These are phyloP conservation scores for Salvelinus namaycush DNA, from an alignment of 2,113 vertebrate species.

Conservation along the genomic window DNA sequence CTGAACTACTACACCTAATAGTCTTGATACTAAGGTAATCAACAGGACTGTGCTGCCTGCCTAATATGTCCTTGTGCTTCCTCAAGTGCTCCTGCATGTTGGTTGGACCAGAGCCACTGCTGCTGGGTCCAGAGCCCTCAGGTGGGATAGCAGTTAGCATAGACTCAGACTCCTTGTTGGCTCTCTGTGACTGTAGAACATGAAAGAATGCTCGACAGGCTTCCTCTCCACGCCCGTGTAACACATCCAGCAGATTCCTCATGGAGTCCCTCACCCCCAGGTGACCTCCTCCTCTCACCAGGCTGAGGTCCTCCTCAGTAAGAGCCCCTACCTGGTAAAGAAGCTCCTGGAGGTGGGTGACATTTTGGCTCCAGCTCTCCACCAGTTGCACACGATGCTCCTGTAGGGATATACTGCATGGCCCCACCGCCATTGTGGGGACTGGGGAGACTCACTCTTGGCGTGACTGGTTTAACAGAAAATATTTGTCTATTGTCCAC, in stretches of 20 bases:
- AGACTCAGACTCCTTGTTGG: neutral
- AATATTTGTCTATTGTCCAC: neutral
- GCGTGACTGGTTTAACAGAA: neutral
- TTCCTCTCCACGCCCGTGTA: constrained; percentile 53
- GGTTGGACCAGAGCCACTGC: neutral
- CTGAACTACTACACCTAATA: neutral
- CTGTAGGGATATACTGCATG: constrained; percentile 32
- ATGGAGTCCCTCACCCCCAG: constrained; percentile 38
- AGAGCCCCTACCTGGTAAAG: constrained; percentile 37
- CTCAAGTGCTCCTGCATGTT: neutral
- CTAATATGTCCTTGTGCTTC: neutral
- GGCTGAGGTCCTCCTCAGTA: constrained; percentile 53
- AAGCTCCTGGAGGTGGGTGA: constrained; percentile 34
- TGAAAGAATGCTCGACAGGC: constrained; percentile 44
- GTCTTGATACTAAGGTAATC: neutral
- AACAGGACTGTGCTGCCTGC: neutral
- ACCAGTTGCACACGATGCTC: constrained; percentile 48
- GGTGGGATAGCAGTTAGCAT: too few species aligned
- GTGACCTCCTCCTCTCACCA: constrained; percentile 25
- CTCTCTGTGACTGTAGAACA: constrained; percentile 13
- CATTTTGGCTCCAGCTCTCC: constrained; percentile 39
- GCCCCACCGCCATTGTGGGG: neutral
- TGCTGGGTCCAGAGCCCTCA: too few species aligned
- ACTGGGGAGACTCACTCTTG: neutral
- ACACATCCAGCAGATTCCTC: constrained; percentile 51